Base-by-base conservation (phyloP, 2,797 vertebrate species). In the Alca torda region DNA sequence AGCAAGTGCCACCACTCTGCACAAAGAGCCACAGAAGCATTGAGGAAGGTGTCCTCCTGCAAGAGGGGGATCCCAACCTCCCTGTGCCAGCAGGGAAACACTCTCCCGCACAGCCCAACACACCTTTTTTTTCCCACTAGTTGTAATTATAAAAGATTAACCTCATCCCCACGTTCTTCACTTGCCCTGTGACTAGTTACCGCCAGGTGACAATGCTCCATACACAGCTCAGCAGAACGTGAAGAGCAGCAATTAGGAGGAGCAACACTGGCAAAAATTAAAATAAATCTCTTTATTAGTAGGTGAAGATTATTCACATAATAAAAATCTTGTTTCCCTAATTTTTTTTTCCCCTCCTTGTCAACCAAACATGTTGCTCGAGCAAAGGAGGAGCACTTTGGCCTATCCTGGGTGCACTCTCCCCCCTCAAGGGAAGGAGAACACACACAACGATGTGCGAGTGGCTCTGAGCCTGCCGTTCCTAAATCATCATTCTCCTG, bases 201-300 rank as follows among this genome's bases (percentile, higher is more conserved):
- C 17, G 24, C 10, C 43, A 9, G 68, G 33, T 11, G 37, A 23
- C n/a, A 1, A 11, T 2, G 39, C 46, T 24, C 33, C 14, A 6
- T 4, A 8, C 10, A 3, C 1, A 0, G 45, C 3, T 1, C 24
- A 60, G 80, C 10, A 26, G 16, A 67, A 31, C 35, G 4, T 5
- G 33, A 20, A 28, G n/a, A 64, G 57, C 33, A 37, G 19, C 6
- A 45, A 17, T 17, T 3, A 15, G 20, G 59, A 59, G 20, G 3
- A 43, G 33, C 9, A 39, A 17, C 6, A 4, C 41, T 4, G 20
- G 25, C 19, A 64, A 65, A 37, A 51, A 24, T 16, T 25, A 33
- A 59, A 51, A 30, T 19, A 39, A 84, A n/a, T 4, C 23, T 24
- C 35, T 46, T 25, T 9, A 43, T n/a, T n/a, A 30, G 24, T 5